Evolutionary conservation across 2,888 invertebrate genomes (phyloP), one percentile per base, ranked within the genome.

Genomic region (Liodrosophila aerea): DNA sequence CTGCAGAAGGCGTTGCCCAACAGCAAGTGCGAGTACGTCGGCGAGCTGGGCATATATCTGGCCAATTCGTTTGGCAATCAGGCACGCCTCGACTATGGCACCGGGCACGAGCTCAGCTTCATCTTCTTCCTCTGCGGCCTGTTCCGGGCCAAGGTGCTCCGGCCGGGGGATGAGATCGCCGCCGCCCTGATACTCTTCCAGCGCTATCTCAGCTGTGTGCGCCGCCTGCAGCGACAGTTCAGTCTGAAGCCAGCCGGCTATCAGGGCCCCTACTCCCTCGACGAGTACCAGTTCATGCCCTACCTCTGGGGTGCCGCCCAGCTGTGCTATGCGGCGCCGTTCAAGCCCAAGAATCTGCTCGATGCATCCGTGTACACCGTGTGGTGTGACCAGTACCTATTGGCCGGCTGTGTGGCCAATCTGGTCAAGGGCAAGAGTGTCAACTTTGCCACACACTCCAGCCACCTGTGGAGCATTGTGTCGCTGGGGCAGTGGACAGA

Each of bases 241-340:
- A 92, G 96, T 73, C 97, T 99, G 97, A 99, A 98, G 90, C 98
- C 99, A 5, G 99, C 99, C 0, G 99, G 99, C 7, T 97, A 97
- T 89, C 98, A 98, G 86, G 99, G 99, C 1, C 98, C 98, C 12
- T 99, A 99, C 97, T 97, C 98, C 84, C 92, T 99, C 50, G 99
- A 99, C 91, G 99, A 99, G 89, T 99, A 95, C 89, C 99, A 99
- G 89, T 99, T 99, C 91, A 92, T 99, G 33, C 98, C 99, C 7
- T 99, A 99, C 86, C 94, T 99, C 87, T 99, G 98, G 97, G 99
- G 99, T 3, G 97, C 97, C 88, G 94, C 99, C 7, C 99, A 99
- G 87, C 92, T 99, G n/a, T 50, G 88, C 94, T 95, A 94, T 63
- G 95, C 96, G 86, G 93, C 94, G 1, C 93, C 94, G 64, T 93